phyloP scores from a whole-genome alignment of 2,113 vertebrate genomes.

The Marmota flaviventris region DNA sequence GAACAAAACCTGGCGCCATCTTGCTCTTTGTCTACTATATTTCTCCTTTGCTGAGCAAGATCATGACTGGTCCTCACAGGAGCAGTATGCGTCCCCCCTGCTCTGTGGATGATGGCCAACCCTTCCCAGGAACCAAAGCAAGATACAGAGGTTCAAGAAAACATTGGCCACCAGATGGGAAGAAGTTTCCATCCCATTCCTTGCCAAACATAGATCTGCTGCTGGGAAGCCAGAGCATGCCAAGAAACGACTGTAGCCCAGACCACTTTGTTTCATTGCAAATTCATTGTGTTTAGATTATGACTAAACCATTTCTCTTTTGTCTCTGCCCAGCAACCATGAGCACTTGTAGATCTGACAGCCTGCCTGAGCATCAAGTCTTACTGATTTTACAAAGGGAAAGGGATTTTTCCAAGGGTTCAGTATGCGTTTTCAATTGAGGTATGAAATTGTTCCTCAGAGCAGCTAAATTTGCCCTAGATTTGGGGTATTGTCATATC shows the following conservation, averaged over 20 bases:
- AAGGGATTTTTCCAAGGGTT: background rate
- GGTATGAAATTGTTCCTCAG: background rate
- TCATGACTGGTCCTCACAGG: background rate
- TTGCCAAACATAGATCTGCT: slow-evolving; percentile 6
- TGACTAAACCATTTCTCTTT: background rate
- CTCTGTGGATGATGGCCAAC: background rate
- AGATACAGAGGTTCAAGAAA: background rate
- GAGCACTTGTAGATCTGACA: background rate
- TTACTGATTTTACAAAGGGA: background rate
- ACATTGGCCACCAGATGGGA: background rate
- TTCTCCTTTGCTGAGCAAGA: background rate
- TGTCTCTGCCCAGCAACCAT: background rate
- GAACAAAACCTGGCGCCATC: background rate
- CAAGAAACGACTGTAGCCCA: background rate
- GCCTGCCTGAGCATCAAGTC: background rate
- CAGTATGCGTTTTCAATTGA: background rate
- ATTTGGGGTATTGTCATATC: background rate
- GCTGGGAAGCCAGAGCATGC: background rate
- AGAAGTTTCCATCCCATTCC: slow-evolving; percentile 41
- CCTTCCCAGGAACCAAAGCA: background rate
- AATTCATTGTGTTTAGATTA: slow-evolving; percentile 40
- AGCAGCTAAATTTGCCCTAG: background rate
- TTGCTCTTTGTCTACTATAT: background rate
- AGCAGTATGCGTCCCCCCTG: background rate
- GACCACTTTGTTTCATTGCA: background rate